These are phyloP conservation scores for Microcebus jonahi DNA, from an alignment of 2,113 vertebrate species.

Conservation along the genomic window DNA sequence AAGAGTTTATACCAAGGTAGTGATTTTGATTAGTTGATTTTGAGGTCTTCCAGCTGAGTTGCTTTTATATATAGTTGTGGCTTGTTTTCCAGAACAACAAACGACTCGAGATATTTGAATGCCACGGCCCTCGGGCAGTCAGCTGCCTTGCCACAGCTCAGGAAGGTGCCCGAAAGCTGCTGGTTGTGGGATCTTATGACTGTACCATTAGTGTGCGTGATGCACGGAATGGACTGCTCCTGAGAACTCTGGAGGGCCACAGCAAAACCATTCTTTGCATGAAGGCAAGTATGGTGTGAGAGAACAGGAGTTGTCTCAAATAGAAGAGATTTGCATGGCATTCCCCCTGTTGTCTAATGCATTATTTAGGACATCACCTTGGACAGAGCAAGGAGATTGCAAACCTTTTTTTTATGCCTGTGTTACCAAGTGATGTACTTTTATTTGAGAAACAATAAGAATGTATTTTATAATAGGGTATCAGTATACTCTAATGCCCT, in stretches of 20 bases:
- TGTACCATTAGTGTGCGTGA: conserved; percentile 96
- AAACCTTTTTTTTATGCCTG: not conserved
- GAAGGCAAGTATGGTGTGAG: conserved; percentile 87
- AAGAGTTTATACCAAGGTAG: not conserved
- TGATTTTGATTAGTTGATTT: conserved; percentile 9
- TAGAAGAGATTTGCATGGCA: not conserved
- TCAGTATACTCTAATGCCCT: not conserved
- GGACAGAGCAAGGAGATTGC: not conserved
- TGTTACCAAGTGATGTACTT: not conserved
- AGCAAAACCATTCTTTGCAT: conserved; percentile 98
- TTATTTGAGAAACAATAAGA: not conserved
- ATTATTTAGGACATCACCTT: not conserved
- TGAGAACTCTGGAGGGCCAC: conserved; percentile 95
- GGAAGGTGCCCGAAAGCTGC: conserved; percentile 92
- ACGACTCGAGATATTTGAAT: conserved; percentile 93
- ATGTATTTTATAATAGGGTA: not conserved
- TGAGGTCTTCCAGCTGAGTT: not conserved
- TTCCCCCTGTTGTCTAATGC: not conserved
- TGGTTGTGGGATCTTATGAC: conserved; percentile 97
- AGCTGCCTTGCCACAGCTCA: conserved; percentile 97
- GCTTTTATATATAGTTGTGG: not conserved
- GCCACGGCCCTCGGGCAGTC: conserved; percentile 94
- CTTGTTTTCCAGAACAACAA: conserved; percentile 89
- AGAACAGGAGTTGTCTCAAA: not conserved
- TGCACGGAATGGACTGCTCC: conserved; percentile 93